phyloP scores from a whole-genome alignment of 2,113 vertebrate genomes.

The Erythrocercus mccallii region DNA sequence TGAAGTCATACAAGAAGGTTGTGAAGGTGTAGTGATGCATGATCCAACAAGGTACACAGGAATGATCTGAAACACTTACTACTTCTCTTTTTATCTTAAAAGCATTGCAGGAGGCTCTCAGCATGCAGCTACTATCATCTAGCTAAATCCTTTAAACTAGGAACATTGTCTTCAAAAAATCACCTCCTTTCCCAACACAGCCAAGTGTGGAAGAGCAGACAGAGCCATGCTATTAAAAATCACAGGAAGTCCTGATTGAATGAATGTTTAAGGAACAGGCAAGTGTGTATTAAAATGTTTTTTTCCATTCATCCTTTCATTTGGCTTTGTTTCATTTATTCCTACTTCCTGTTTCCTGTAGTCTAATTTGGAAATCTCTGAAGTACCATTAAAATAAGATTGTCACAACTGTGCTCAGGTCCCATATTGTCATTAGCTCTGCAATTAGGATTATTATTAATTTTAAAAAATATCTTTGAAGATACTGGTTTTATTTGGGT shows the following conservation, averaged over 20 bases:
- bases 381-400: background rate
- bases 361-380: slow-evolving; percentile 33
- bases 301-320: slow-evolving; percentile 29
- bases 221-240: slow-evolving; percentile 4
- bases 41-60: background rate
- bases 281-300: background rate
- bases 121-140: background rate
- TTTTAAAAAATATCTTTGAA: background rate
- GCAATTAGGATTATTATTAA: background rate
- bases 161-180: background rate
- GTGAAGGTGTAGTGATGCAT: background rate
- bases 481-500: background rate
- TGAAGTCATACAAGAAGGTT: background rate
- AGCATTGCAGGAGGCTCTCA: background rate
- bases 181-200: background rate
- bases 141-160: background rate
- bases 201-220: background rate
- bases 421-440: background rate
- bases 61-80: background rate
- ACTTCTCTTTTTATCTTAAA: background rate
- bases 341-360: slow-evolving; percentile 23
- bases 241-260: background rate
- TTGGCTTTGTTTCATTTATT: slow-evolving; percentile 18
- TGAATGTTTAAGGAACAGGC: background rate
- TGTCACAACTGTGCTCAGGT: background rate